Evolutionary conservation across 2,888 invertebrate genomes (phyloP).

Genomic region (Sycophila texana): DNA sequence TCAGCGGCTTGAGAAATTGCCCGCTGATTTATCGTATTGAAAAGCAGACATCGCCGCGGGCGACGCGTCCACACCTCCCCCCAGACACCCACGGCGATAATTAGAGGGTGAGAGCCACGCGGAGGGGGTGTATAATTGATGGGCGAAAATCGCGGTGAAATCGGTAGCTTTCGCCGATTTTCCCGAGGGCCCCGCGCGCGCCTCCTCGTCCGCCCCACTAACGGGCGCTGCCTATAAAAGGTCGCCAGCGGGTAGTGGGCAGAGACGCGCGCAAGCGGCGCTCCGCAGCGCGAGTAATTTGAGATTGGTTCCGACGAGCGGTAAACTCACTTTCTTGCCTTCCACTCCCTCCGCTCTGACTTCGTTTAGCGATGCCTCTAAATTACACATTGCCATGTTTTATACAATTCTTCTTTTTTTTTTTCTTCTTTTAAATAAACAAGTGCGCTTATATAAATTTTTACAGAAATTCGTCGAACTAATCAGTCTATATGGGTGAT

Average conservation of each 20-base stretch:
- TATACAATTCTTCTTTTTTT: neutral
- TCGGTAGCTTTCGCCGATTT: conserved; percentile 66
- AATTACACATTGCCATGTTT: conserved; percentile 47
- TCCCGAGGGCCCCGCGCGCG: conserved; percentile 55
- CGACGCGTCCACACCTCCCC: no score
- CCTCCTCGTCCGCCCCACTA: conserved; percentile 65
- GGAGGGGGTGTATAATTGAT: neutral
- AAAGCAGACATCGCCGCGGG: no score
- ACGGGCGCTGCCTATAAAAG: conserved; percentile 74
- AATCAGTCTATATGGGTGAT: no score
- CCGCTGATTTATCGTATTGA: no score
- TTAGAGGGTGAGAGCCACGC: neutral
- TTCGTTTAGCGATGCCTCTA: conserved; percentile 55
- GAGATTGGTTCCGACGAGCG: conserved; percentile 70
- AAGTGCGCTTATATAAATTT: neutral
- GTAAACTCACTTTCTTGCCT: conserved; percentile 3
- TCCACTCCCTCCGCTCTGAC: conserved; percentile 43
- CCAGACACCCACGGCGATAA: no score
- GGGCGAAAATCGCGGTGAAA: neutral
- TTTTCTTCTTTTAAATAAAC: neutral
- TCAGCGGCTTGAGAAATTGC: no score
- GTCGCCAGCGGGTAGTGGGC: conserved; percentile 71
- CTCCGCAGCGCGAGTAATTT: conserved; percentile 71
- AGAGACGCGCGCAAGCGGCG: conserved; percentile 65
- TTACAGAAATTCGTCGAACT: no score